Percentiles rank a stretch among this genome's conserved stretches.
Conservation (phyloP, 1,140 invertebrate genomes). For the Drosophila quadrilineata region DNA sequence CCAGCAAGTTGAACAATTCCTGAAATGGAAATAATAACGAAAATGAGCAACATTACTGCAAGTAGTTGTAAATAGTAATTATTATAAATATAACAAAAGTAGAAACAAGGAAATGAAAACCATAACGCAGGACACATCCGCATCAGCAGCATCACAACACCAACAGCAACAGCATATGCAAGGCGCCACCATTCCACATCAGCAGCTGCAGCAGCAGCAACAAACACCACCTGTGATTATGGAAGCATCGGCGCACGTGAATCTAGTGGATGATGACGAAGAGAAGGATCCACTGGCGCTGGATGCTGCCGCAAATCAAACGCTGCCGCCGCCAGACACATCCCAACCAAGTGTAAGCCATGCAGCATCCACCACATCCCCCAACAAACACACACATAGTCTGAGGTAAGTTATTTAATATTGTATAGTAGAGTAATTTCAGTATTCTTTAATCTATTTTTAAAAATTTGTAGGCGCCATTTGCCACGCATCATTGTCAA, state of each 20-base stretch:
- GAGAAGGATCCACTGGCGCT: conserved; percentile 78
- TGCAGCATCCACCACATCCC: conserved; percentile 30
- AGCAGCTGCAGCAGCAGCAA: conserved; percentile 28
- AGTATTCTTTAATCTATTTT: not conserved
- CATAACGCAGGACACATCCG: conserved; percentile 61
- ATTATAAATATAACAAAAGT: not conserved
- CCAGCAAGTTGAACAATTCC: conserved; percentile 9
- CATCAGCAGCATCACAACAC: conserved; percentile 36
- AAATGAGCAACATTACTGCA: conserved; percentile 5
- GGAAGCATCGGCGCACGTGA: conserved; percentile 68
- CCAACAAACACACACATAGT: conserved; percentile 75
- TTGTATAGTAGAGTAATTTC: not conserved
- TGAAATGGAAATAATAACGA: conserved; percentile 34
- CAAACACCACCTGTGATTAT: conserved; percentile 52
- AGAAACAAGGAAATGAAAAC: conserved; percentile 55
- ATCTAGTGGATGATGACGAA: conserved; percentile 74
- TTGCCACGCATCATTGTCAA: conserved; percentile 80
- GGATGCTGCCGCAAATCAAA: conserved; percentile 41
- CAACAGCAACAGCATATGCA: conserved; percentile 38
- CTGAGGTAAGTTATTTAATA: conserved; percentile 48
- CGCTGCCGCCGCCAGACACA: conserved; percentile 4
- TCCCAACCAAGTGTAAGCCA: too few relatives aligned
- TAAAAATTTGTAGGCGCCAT: conserved; percentile 55
- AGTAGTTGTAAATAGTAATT: conserved; percentile 31
- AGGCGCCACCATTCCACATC: conserved; percentile 34